A percentile compares a stretch with the other conserved stretches of the same genome.
These are phyloP conservation scores for Tolmerus cingulatus DNA, from an alignment of 2,888 invertebrate genomes.

Conservation along the genomic window DNA sequence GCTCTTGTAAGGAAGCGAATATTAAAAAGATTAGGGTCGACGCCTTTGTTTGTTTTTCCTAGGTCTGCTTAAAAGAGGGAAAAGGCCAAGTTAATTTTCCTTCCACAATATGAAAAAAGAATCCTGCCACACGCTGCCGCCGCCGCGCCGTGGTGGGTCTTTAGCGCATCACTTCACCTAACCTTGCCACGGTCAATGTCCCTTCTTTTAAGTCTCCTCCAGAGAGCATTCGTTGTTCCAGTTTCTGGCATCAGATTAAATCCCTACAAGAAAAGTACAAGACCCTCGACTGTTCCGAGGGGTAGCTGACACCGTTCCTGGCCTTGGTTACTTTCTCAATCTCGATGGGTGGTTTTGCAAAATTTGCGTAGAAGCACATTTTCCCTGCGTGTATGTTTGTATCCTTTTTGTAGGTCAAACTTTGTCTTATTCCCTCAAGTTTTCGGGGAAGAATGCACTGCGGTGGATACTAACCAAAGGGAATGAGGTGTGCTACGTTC, in stretches of 20 bases:
- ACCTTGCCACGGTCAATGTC: background rate
- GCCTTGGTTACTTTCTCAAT: background rate
- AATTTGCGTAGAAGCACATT: background rate
- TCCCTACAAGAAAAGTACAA: background rate
- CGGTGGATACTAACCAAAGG: background rate
- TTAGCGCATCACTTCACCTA: background rate
- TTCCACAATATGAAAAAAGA: background rate
- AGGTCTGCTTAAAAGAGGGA: background rate
- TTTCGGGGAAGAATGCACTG: slow-evolving; percentile 11
- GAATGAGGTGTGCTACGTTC: background rate
- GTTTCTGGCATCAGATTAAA: background rate
- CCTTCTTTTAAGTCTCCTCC: background rate
- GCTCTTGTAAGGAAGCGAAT: background rate
- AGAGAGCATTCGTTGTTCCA: background rate
- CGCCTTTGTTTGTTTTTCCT: background rate
- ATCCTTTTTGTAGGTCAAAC: slow-evolving; percentile 27
- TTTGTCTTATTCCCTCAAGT: background rate
- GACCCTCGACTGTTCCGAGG: background rate
- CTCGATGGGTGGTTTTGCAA: background rate
- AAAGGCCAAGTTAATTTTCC: background rate
- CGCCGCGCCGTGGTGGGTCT: background rate
- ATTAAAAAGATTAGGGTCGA: background rate
- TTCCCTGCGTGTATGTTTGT: slow-evolving; percentile 2
- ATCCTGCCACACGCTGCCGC: background rate
- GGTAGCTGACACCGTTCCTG: background rate